Evolutionary conservation across 2,113 vertebrate species (phyloP).

Genomic region (Craseonycteris thonglongyai): DNA sequence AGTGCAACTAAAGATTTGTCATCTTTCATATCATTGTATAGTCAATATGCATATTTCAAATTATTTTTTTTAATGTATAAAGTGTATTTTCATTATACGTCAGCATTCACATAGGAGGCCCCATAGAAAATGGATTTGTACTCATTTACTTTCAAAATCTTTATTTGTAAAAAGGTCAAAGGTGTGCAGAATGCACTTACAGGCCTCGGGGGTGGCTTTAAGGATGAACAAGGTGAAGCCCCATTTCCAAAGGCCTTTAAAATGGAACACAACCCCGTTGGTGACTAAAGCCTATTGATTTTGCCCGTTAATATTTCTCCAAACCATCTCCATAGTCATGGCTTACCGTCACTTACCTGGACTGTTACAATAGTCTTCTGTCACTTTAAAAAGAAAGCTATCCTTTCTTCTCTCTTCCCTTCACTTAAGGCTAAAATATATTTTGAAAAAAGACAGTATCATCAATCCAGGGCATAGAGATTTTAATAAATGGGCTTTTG

Average conservation of each 20-base stretch:
- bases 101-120: background rate
- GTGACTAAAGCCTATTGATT: background rate
- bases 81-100: background rate
- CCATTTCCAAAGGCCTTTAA: background rate
- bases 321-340: background rate
- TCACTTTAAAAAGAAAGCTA: conserved; percentile 64
- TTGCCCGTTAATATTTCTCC: background rate
- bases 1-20: conserved; percentile 29
- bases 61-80: conserved; percentile 24
- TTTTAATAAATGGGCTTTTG: conserved; percentile 74
- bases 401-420: conserved; percentile 58
- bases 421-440: conserved; percentile 61
- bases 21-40: background rate
- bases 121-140: background rate
- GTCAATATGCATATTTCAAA: conserved; percentile 23
- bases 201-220: background rate
- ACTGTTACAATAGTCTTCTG: background rate
- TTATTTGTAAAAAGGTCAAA: background rate
- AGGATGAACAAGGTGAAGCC: background rate
- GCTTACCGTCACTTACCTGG: background rate
- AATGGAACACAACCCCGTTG: background rate
- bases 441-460: conserved; percentile 61
- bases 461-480: conserved; percentile 54
- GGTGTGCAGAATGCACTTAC: background rate
- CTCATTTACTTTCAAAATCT: conserved; percentile 14